These are phyloP conservation scores for Pangasius mekongensis DNA, from an alignment of 2,797 vertebrate species.

Conservation along the genomic window DNA sequence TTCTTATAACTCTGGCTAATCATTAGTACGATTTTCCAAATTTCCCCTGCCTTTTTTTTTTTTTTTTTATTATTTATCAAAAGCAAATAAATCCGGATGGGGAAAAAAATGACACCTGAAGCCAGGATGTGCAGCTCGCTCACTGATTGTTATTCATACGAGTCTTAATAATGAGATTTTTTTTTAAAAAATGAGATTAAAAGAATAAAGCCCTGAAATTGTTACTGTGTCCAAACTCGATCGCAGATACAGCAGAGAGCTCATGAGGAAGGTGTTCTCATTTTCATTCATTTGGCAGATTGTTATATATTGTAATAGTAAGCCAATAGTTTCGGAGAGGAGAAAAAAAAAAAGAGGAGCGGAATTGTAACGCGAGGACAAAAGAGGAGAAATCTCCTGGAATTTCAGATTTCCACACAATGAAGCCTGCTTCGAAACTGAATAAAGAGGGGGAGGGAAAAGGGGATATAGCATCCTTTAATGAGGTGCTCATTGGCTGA, in stretches of 20 bases:
- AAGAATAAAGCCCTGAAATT: slow-evolving; percentile 33
- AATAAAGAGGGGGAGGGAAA: slow-evolving; percentile 30
- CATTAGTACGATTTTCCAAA: background rate
- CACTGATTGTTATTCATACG: slow-evolving; percentile 37
- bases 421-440: slow-evolving; percentile 51
- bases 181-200: slow-evolving; percentile 47
- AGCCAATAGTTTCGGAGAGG: slow-evolving; percentile 32
- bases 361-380: slow-evolving; percentile 49
- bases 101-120: slow-evolving; percentile 39
- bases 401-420: slow-evolving; percentile 55
- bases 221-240: slow-evolving; percentile 37
- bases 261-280: slow-evolving; percentile 25
- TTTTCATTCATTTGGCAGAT: slow-evolving; percentile 53
- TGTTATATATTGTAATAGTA: slow-evolving; percentile 50
- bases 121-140: slow-evolving; percentile 9
- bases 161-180: slow-evolving; percentile 44
- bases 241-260: slow-evolving; percentile 10
- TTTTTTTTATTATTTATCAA: background rate
- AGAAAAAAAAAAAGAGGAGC: background rate
- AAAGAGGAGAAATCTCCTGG: slow-evolving; percentile 53
- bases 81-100: background rate
- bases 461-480: slow-evolving; percentile 62
- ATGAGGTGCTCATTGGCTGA: slow-evolving; percentile 69
- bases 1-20: background rate
- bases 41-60: background rate